Percentiles rank a stretch among this genome's conserved stretches.
These are phyloP conservation scores for Brevimyrus niger DNA, from an alignment of 2,113 vertebrate species.

Conservation along the genomic window DNA sequence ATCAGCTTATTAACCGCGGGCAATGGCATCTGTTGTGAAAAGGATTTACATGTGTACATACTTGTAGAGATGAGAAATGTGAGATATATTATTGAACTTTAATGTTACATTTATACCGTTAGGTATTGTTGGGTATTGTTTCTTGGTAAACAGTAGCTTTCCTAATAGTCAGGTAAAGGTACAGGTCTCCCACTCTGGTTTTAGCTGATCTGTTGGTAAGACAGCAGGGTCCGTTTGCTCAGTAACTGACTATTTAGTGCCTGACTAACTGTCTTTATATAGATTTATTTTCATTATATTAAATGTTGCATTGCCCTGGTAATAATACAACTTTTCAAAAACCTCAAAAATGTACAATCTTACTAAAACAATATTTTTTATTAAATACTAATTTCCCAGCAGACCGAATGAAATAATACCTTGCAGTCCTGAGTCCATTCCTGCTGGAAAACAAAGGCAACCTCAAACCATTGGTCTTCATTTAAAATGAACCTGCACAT, in stretches of 20 bases:
- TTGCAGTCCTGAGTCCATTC: constrained; percentile 4
- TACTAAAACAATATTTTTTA: constrained; percentile 14
- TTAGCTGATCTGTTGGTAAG: not conserved
- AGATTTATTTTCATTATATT: not conserved
- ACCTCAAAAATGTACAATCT: not conserved
- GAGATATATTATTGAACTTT: not conserved
- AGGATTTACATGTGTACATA: not conserved
- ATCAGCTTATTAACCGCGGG: not conserved
- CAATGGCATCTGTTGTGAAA: not conserved
- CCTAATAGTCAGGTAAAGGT: not conserved
- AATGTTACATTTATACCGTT: not conserved
- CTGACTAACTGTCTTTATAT: not conserved
- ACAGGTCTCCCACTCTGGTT: not conserved
- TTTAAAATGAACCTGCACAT: constrained; percentile 16
- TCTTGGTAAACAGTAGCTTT: not conserved
- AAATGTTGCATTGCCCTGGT: not conserved
- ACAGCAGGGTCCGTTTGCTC: not conserved
- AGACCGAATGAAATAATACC: constrained; percentile 8
- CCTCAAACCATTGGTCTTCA: constrained; percentile 15
- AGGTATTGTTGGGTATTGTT: not conserved
- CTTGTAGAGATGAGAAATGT: not conserved
- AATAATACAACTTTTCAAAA: not conserved
- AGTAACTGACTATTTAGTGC: not conserved
- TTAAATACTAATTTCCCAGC: constrained; percentile 11
- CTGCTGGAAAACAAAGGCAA: constrained; percentile 13